Evolutionary conservation across 2,888 invertebrate species (phyloP).

Genomic region (Tricholauxania praeusta): DNA sequence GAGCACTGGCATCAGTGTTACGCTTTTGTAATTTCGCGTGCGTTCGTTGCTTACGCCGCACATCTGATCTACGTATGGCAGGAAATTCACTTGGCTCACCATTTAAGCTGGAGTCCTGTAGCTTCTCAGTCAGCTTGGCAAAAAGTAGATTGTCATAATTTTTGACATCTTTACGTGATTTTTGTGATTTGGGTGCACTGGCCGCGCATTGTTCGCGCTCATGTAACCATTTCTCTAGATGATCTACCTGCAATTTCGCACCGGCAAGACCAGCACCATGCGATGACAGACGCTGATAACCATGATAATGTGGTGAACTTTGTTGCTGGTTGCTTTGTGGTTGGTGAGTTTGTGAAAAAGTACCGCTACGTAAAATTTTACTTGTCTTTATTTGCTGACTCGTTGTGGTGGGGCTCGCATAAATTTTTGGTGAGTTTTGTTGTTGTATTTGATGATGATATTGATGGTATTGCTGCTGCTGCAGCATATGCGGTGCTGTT

Average conservation of each 20-base stretch:
- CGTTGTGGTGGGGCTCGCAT: constrained; percentile 46
- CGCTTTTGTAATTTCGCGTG: constrained; percentile 39
- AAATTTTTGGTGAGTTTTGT: constrained; percentile 45
- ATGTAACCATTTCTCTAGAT: constrained; percentile 71
- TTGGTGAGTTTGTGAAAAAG: constrained; percentile 42
- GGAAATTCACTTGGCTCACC: constrained; percentile 25
- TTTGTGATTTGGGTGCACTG: constrained; percentile 44
- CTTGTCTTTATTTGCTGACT: constrained; percentile 52
- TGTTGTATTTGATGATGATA: constrained; percentile 28
- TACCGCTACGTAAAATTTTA: constrained; percentile 50
- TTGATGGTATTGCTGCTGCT: constrained; percentile 49
- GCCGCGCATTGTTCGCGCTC: constrained; percentile 49
- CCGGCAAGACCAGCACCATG: constrained; percentile 13
- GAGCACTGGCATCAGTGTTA: constrained; percentile 13
- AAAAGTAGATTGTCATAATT: constrained; percentile 66
- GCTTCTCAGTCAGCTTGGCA: constrained; percentile 65
- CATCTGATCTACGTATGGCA: constrained; percentile 50
- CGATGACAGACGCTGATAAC: constrained; percentile 55
- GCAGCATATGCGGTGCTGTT: constrained; percentile 12
- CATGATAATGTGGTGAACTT: constrained; percentile 57
- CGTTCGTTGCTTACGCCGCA: constrained; percentile 53
- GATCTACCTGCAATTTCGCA: constrained; percentile 58
- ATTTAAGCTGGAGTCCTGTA: constrained; percentile 57
- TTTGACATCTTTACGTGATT: constrained; percentile 61
- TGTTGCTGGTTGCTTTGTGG: constrained; percentile 44